Base-by-base conservation (phyloP, 2,113 vertebrate genomes). In the Apteryx mantelli region DNA sequence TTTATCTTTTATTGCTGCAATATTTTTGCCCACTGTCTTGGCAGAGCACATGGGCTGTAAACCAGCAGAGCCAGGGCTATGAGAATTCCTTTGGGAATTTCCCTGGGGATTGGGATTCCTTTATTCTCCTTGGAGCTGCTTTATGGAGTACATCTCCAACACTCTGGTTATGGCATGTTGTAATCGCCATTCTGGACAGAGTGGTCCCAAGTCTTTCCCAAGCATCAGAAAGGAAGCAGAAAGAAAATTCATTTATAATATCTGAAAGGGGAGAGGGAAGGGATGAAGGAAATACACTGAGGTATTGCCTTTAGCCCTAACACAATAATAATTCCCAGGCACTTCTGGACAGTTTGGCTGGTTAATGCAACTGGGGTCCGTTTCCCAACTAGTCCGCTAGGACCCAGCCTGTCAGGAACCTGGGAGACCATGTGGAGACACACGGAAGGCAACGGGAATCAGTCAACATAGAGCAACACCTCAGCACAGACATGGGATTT, bases 151-250 rank as follows among this genome's bases (percentile, higher is more conserved):
- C 2, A 28, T 52, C 55, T n/a, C 61, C 15, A 80, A 28, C 3
- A 3, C 11, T 40, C 48, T 68, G 30, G 18, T 71, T 55, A n/a
- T 1, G 16, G 5, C 30, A 19, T 0, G 1, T 18, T 82, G 17
- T 34, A 70, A 87, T 81, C 44, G 22, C 26, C 53, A 18, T 12
- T 82, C 56, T n/a, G 58, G 34, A 32, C 6, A 28, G 16, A 13
- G 26, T 19, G n/a, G 30, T 69, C 17, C 0, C 4, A 48, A 50
- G 8, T 61, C 30, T 60, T 25, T 36, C 74, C 56, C 69, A 69
- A 82, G 46, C 3, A 4, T 53, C 56, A 82, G 36, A 58, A 52
- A 89, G 36, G 38, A 76, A 61, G 48, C 12, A 8, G 6, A 52
- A 96, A 34, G 38, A 32, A 68, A 6, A 9, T 42, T 61, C 82